Conservation (phyloP, 2,888 invertebrate genomes). For the Zygaena filipendulae region DNA sequence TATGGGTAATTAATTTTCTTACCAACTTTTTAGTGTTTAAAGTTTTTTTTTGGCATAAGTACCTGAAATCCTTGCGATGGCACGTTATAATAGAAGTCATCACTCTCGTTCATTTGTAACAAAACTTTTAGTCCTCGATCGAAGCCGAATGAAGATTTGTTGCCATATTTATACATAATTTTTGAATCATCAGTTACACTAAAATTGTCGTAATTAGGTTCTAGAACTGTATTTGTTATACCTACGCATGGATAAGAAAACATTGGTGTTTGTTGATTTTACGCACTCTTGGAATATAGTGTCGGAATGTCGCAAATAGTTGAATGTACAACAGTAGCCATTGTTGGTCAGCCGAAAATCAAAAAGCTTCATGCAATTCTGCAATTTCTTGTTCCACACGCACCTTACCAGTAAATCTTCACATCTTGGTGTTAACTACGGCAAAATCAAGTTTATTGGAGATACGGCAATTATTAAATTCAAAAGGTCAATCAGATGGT, state of each 20-base stretch:
- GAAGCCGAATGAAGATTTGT: conserved; percentile 49
- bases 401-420: conserved; percentile 56
- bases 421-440: conserved; percentile 58
- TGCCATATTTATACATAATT: conserved; percentile 52
- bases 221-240: too few relatives aligned
- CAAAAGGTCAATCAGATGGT: too few relatives aligned
- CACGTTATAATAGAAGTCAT: conserved; percentile 60
- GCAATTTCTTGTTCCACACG: conserved; percentile 51
- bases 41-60: too few relatives aligned
- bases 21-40: neutral
- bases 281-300: conserved; percentile 40
- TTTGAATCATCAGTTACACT: too few relatives aligned
- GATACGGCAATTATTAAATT: too few relatives aligned
- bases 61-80: conserved; percentile 62
- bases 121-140: conserved; percentile 52
- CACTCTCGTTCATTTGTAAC: conserved; percentile 39
- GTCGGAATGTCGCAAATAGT: conserved; percentile 57
- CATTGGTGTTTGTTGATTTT: neutral
- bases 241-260: too few relatives aligned
- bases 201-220: too few relatives aligned
- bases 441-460: conserved; percentile 12
- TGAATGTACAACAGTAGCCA: conserved; percentile 71
- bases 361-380: conserved; percentile 57
- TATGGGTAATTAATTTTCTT: too few relatives aligned
- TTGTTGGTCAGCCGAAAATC: conserved; percentile 67